Conservation (phyloP, 2,797 vertebrate genomes). For the Cyprinodon diabolis region DNA sequence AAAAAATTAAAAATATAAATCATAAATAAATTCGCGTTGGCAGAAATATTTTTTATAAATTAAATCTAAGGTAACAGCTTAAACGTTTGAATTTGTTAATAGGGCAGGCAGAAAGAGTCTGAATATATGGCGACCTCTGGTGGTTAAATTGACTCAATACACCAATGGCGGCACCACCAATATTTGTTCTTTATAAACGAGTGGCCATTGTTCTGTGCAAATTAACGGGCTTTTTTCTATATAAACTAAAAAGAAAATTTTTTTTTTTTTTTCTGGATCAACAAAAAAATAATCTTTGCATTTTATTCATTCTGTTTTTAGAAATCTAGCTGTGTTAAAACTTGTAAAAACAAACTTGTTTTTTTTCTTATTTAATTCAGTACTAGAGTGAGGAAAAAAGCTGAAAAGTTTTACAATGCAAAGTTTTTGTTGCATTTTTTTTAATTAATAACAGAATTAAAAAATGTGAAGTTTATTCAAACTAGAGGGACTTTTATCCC, state of each 20-base stretch:
- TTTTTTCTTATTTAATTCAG: background rate
- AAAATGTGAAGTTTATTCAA: too few relatives aligned
- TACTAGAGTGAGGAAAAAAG: background rate
- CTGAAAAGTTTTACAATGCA: too few relatives aligned
- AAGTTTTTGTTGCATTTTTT: too few relatives aligned
- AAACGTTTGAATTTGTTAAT: background rate
- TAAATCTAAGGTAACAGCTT: background rate
- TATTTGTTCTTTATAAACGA: too few relatives aligned
- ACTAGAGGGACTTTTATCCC: too few relatives aligned
- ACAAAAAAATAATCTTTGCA: too few relatives aligned
- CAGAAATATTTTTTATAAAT: background rate
- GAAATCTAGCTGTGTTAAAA: background rate
- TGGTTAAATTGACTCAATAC: constrained; percentile 2
- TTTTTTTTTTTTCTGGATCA: too few relatives aligned
- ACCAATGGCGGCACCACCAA: background rate
- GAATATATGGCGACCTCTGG: constrained; percentile 15
- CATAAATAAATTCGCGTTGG: background rate
- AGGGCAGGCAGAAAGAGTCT: background rate
- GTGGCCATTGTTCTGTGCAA: background rate
- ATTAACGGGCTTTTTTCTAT: background rate
- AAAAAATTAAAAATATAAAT: background rate
- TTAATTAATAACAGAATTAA: too few relatives aligned
- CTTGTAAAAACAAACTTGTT: background rate
- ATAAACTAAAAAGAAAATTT: background rate
- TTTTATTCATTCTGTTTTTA: background rate